A percentile compares a stretch with the other conserved stretches of the same genome.
phyloP scores from a whole-genome alignment of 2,797 vertebrate species.

The Coccyzus lansbergi region DNA sequence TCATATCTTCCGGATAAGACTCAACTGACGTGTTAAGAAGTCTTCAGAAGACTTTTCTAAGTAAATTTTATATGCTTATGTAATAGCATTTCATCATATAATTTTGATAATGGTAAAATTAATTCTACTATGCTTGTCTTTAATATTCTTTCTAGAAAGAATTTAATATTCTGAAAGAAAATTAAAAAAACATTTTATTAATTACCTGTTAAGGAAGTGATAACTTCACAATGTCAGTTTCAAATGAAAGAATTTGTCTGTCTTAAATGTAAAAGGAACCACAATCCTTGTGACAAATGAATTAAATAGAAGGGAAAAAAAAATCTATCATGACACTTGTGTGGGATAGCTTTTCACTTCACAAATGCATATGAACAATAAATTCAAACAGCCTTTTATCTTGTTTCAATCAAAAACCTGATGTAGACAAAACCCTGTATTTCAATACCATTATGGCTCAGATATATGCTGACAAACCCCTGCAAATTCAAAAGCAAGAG shows the following conservation, averaged over 20 bases:
- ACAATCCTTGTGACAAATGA: neutral
- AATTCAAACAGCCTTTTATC: constrained; percentile 42
- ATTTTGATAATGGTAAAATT: neutral
- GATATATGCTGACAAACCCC: neutral
- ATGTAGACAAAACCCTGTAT: neutral
- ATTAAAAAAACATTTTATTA: neutral
- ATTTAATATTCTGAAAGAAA: neutral
- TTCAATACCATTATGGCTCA: constrained; percentile 25
- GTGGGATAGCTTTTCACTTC: constrained; percentile 6
- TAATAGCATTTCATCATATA: neutral
- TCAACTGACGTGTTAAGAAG: neutral
- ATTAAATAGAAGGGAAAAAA: neutral
- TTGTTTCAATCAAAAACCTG: constrained; percentile 39
- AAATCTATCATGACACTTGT: neutral
- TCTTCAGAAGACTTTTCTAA: neutral
- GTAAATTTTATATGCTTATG: neutral
- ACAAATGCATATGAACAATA: constrained; percentile 10
- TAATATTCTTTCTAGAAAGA: neutral
- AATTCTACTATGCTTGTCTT: neutral
- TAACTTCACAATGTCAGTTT: neutral
- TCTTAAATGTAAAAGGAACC: neutral
- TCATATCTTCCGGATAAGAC: neutral
- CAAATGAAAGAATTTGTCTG: neutral
- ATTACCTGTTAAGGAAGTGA: neutral
- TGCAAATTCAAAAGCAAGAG: constrained; percentile 6